Evolutionary conservation across 2,797 vertebrate species (phyloP).

Genomic region (Scarus forsteni): DNA sequence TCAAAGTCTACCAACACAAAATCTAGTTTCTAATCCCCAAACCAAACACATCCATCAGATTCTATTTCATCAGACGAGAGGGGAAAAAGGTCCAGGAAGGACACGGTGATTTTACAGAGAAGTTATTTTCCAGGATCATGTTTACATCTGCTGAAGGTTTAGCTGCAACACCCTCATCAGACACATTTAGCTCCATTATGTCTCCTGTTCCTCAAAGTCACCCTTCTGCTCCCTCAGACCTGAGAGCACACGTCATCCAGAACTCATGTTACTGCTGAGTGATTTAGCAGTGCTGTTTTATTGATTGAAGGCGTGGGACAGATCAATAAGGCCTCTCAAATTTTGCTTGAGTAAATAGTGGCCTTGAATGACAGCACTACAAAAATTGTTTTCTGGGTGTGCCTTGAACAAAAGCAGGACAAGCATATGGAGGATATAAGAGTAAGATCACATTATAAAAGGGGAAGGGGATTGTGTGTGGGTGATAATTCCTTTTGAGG

Average conservation of each 20-base stretch:
- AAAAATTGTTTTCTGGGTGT: conserved; percentile 25
- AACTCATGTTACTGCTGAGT: conserved; percentile 63
- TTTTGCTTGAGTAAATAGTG: conserved; percentile 43
- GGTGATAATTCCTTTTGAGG: not conserved
- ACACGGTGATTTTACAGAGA: conserved; percentile 26
- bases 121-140: conserved; percentile 20
- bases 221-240: not conserved
- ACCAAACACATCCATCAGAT: conserved; percentile 25
- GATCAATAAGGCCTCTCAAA: conserved; percentile 64
- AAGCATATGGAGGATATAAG: conserved; percentile 8
- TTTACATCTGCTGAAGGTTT: conserved; percentile 25
- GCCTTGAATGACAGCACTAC: conserved; percentile 36
- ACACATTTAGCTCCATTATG: conserved; percentile 22
- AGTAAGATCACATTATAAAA: conserved; percentile 16
- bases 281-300: conserved; percentile 54
- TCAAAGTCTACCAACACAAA: conserved; percentile 29
- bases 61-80: conserved; percentile 31
- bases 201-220: conserved; percentile 13
- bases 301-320: conserved; percentile 57
- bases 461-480: not conserved
- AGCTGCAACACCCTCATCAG: conserved; percentile 10
- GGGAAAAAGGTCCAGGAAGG: conserved; percentile 11
- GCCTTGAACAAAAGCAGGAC: conserved; percentile 33
- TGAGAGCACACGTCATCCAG: conserved; percentile 28
- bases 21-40: conserved; percentile 53